These are phyloP conservation scores for Anser cygnoides DNA, from an alignment of 2,113 vertebrate species.

Conservation along the genomic window DNA sequence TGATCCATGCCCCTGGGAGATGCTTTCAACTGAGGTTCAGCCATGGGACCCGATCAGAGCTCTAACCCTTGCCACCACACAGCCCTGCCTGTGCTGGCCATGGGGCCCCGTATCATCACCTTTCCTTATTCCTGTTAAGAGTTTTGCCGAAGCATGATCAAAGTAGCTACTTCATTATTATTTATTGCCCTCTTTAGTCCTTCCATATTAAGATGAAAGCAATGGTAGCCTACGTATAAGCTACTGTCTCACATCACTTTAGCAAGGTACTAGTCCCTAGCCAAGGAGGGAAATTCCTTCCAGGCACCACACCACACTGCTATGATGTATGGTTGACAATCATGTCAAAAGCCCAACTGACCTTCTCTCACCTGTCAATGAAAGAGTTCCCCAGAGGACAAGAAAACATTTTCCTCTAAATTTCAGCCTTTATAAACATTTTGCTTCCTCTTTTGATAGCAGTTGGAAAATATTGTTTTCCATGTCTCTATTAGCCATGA, in stretches of 20 bases:
- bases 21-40: not conserved
- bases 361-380: not conserved
- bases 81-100: not conserved
- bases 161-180: not conserved
- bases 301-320: not conserved
- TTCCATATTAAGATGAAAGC: not conserved
- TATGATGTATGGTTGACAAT: not conserved
- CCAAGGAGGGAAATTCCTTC: not conserved
- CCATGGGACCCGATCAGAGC: accelerated
- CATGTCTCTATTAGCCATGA: not conserved
- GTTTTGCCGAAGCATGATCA: not conserved
- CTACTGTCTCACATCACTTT: not conserved
- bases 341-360: not conserved
- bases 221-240: not conserved
- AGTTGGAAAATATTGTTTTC: not conserved
- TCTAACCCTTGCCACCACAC: not conserved
- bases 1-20: accelerated
- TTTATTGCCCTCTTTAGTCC: not conserved
- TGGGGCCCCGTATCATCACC: not conserved
- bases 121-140: not conserved
- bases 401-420: not conserved
- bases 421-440: not conserved
- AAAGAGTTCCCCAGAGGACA: not conserved
- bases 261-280: not conserved
- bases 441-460: not conserved